Conservation (phyloP, 2,113 vertebrate genomes). For the Phaethornis superciliosus region DNA sequence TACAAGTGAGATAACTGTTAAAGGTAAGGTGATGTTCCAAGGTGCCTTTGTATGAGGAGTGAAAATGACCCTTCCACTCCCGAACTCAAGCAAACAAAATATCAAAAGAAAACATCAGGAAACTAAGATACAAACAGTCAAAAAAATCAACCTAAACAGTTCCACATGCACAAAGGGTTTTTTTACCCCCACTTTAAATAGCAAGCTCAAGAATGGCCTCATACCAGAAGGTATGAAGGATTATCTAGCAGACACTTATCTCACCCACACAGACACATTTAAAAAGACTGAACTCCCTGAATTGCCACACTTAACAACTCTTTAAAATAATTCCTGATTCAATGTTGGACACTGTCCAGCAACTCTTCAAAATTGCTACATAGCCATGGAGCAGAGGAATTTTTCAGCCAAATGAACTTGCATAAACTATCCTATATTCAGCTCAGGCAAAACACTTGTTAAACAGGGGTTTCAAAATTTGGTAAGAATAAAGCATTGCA, state of each 20-base stretch:
- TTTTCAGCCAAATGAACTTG: neutral
- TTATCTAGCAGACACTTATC: slow-evolving; percentile 47
- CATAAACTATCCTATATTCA: neutral
- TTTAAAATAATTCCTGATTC: slow-evolving; percentile 26
- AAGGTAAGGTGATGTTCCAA: slow-evolving; percentile 5
- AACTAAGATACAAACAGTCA: neutral
- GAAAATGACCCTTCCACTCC: neutral
- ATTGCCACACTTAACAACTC: neutral
- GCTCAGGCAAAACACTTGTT: neutral
- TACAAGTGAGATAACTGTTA: neutral
- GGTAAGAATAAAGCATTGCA: neutral
- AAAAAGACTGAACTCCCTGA: neutral
- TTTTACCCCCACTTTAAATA: neutral
- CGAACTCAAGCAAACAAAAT: neutral
- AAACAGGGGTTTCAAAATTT: neutral
- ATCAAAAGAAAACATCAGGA: slow-evolving; percentile 19
- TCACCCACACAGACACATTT: slow-evolving; percentile 40
- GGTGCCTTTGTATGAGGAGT: neutral
- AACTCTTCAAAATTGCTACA: neutral
- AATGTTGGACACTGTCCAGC: neutral
- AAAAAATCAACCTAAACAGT: neutral
- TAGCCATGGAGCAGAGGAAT: neutral
- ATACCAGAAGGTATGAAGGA: slow-evolving; percentile 40
- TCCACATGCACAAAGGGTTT: neutral
- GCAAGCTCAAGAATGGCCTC: slow-evolving; percentile 19